Evolutionary conservation across 2,888 invertebrate genomes (phyloP), one percentile per base, ranked within the genome.

Genomic region (Tetragonisca angustula): DNA sequence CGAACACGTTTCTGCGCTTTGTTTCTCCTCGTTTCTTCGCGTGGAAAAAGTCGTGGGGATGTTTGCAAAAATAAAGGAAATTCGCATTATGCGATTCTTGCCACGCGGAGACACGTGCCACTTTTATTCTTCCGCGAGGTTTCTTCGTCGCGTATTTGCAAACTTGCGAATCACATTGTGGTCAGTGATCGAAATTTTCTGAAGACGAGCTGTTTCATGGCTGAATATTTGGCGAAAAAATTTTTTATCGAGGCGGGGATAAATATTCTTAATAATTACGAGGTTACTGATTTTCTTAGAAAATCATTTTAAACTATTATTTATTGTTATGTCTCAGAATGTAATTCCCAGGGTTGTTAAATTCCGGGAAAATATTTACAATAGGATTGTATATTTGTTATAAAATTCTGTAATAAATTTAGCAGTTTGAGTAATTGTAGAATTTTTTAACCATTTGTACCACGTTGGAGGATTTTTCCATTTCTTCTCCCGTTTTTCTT

Each of bases 401-500:
- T 43, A 43, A 43, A 43, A 43, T 43, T 43, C 43, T 43, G 9
- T 43, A 11, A 43, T 2, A 43, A 11, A 43, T 43, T 43, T 43
- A 43, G 9, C 43, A 43, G 43, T 43, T 43, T 9, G 43, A 9
- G 43, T 11, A 43, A 43, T 9, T 43, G 43, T 11, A 43, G 43
- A 43, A 43, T 43, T 43, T 43, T 43, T 43, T 43, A 43, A 43
- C 9, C 0, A 6, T 79, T n/a, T n/a, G n/a, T 68, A 79, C 52
- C 61, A n/a, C 67, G 27, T 62, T 19, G 17, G 15, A 17, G 11
- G 52, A 15, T 43, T 56, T 67, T 27, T n/a, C 59, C 69, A 49
- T 76, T 79, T 50, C 75, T 64, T 62, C 13, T 19, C 5, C 61
- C 69, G 19, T 69, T 69, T n/a, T 21, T 62, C 27, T 15, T 17